Evolutionary conservation across 1,140 invertebrate species (phyloP).

Genomic region (Ceratina australensis): DNA sequence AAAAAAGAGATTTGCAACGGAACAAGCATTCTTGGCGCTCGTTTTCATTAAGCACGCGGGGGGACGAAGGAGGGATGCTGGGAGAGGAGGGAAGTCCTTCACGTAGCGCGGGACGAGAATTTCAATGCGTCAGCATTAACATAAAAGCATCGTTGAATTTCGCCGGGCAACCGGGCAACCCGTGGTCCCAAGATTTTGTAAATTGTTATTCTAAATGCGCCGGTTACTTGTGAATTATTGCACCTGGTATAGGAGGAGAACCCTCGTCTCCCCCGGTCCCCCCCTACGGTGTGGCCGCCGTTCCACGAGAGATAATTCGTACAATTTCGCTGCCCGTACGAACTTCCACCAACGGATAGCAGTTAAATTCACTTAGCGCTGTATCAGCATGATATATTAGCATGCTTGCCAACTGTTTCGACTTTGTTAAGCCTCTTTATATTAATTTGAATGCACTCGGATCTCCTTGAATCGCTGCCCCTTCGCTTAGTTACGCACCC

Average conservation of each 20-base stretch:
- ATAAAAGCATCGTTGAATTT: constrained; percentile 31
- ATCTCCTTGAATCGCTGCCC: background rate
- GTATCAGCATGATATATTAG: constrained; percentile 42
- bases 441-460: constrained; percentile 25
- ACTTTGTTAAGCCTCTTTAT: constrained; percentile 39
- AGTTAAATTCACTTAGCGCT: constrained; percentile 45
- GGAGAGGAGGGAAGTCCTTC: constrained; percentile 30
- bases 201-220: constrained; percentile 47
- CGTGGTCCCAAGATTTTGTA: constrained; percentile 38
- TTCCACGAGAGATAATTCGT: constrained; percentile 32
- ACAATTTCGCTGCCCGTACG: constrained; percentile 27
- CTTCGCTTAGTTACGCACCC: background rate
- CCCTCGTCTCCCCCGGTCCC: too few species aligned
- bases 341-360: constrained; percentile 8
- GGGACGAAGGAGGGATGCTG: constrained; percentile 7
- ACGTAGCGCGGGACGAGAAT: constrained; percentile 28
- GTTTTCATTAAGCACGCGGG: constrained; percentile 40
- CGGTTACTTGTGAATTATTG: constrained; percentile 45
- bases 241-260: background rate
- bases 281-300: too few species aligned
- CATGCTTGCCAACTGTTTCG: constrained; percentile 34
- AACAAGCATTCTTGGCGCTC: background rate
- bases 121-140: constrained; percentile 35
- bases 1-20: background rate
- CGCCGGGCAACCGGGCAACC: too few species aligned